Conservation (phyloP, 2,797 vertebrate species). For the Phrynocephalus vlangalii region DNA sequence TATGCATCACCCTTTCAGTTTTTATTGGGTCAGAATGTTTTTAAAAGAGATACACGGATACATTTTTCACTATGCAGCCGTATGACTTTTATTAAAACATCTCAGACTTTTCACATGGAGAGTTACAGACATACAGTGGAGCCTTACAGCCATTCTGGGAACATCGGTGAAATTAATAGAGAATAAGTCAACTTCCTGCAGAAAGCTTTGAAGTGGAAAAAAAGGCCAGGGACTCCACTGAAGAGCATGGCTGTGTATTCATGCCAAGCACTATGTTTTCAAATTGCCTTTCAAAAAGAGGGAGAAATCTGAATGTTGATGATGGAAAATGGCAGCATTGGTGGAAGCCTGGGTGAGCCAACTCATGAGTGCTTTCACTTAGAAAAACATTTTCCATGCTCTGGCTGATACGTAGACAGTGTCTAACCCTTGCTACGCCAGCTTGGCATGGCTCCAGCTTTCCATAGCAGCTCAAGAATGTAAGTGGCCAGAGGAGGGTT, state of each 20-base stretch:
- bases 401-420: constrained; percentile 37
- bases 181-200: constrained; percentile 48
- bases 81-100: constrained; percentile 1
- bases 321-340: constrained; percentile 54
- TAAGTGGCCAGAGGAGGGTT: background rate
- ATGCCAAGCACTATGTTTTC: constrained; percentile 52
- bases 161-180: constrained; percentile 54
- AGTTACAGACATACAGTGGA: background rate
- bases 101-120: background rate
- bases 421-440: constrained; percentile 24
- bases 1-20: background rate
- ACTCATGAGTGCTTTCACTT: constrained; percentile 36
- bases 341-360: constrained; percentile 29
- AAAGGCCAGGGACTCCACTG: constrained; percentile 43
- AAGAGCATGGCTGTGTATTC: constrained; percentile 37
- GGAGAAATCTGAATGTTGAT: constrained; percentile 63
- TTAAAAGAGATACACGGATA: background rate
- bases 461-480: constrained; percentile 15
- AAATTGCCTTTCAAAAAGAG: constrained; percentile 59
- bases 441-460: constrained; percentile 9
- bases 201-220: constrained; percentile 55
- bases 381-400: constrained; percentile 24
- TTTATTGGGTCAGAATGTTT: background rate
- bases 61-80: background rate
- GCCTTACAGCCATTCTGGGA: background rate